phyloP scores from a whole-genome alignment of 2,797 vertebrate species.

The Myotis daubentonii region DNA sequence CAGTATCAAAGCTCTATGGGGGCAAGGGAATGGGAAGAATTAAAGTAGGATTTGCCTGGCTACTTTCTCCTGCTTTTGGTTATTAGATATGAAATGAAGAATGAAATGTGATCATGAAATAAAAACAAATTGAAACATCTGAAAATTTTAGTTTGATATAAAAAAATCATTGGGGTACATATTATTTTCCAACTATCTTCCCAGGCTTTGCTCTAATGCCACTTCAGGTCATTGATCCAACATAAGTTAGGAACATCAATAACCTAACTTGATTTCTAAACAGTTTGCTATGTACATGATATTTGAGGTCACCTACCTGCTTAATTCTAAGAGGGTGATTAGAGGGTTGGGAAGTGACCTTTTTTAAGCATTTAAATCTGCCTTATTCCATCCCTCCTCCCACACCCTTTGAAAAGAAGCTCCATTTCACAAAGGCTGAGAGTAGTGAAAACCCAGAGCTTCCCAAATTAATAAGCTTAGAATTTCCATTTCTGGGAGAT shows the following conservation, averaged over 20 bases:
- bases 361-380: slow-evolving; percentile 17
- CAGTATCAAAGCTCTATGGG: not conserved
- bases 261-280: slow-evolving; percentile 14
- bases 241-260: not conserved
- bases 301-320: slow-evolving; percentile 19
- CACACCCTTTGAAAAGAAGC: not conserved
- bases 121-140: slow-evolving; percentile 44
- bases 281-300: not conserved
- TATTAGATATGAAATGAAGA: slow-evolving; percentile 20
- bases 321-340: not conserved
- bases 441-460: not conserved
- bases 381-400: not conserved
- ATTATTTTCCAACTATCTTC: not conserved
- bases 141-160: slow-evolving; percentile 28
- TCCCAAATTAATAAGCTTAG: slow-evolving; percentile 20
- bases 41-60: not conserved
- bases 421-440: not conserved
- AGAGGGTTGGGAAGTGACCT: not conserved
- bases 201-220: not conserved
- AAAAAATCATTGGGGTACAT: slow-evolving; percentile 22
- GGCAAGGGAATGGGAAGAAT: not conserved
- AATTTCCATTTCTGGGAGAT: slow-evolving; percentile 38
- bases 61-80: slow-evolving; percentile 31
- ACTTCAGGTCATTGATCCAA: slow-evolving; percentile 17
- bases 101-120: not conserved